Conservation (phyloP, 2,797 vertebrate genomes). For the Nyctalus aviator region DNA sequence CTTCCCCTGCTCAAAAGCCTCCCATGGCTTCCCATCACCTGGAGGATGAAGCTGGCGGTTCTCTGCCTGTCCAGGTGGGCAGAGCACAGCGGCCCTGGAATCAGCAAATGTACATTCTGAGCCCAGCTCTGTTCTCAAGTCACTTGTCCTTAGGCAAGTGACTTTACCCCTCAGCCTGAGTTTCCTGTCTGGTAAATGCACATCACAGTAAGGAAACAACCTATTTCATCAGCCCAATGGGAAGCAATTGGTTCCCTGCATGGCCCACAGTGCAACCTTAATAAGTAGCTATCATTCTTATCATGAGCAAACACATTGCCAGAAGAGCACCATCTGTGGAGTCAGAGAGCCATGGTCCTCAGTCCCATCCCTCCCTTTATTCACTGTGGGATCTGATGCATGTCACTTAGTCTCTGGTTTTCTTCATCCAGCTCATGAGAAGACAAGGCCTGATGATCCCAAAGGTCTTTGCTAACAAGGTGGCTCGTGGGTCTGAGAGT, state of each 20-base stretch:
- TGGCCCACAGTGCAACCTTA: background rate
- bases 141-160: background rate
- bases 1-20: background rate
- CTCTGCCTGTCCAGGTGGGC: background rate
- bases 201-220: background rate
- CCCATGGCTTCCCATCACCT: background rate
- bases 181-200: background rate
- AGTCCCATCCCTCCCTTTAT: background rate
- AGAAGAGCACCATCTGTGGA: background rate
- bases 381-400: background rate
- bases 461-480: background rate
- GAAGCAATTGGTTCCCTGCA: background rate
- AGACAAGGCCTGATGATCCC: background rate
- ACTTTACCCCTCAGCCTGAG: background rate
- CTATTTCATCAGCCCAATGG: background rate
- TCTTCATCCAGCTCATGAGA: background rate
- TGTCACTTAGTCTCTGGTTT: conserved; percentile 29
- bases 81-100: background rate
- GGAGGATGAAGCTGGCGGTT: background rate
- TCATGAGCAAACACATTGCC: background rate
- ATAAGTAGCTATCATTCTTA: conserved; percentile 10
- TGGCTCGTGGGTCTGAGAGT: background rate
- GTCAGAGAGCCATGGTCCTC: background rate
- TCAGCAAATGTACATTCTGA: background rate
- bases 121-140: background rate